These are phyloP conservation scores for Ellobium chinense DNA, from an alignment of 2,888 invertebrate species.

Conservation along the genomic window DNA sequence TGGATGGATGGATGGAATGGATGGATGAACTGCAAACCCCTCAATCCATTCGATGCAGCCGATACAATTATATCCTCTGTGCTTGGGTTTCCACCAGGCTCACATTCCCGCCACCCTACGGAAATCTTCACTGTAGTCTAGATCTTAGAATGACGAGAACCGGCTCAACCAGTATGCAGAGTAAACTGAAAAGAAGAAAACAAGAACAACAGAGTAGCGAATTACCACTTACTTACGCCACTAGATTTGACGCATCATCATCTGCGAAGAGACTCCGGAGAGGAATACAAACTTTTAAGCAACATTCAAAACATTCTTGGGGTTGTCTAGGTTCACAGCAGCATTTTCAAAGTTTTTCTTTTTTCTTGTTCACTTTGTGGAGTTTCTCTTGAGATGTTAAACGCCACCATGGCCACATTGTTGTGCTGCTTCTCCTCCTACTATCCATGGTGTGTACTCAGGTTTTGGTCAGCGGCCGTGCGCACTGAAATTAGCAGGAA, in stretches of 20 bases:
- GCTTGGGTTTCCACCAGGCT: too few species aligned
- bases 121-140: too few species aligned
- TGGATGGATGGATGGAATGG: too few species aligned
- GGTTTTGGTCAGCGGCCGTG: background rate
- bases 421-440: conserved; percentile 4
- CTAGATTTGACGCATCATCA: background rate
- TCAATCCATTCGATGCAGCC: too few species aligned
- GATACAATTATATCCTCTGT: too few species aligned
- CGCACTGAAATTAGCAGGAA: background rate
- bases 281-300: background rate
- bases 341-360: conserved; percentile 12
- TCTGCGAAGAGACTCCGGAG: background rate
- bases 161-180: too few species aligned
- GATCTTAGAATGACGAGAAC: too few species aligned
- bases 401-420: conserved; percentile 31
- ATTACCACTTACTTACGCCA: background rate
- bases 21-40: too few species aligned
- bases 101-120: too few species aligned
- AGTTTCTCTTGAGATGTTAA: conserved; percentile 12
- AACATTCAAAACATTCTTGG: conserved; percentile 26
- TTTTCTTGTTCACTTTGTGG: conserved; percentile 3
- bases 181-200: too few species aligned
- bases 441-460: conserved; percentile 33
- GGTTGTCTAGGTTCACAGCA: conserved; percentile 5
- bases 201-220: too few species aligned